phyloP scores from a whole-genome alignment of 2,888 invertebrate species.

The Archips crataeganus region DNA sequence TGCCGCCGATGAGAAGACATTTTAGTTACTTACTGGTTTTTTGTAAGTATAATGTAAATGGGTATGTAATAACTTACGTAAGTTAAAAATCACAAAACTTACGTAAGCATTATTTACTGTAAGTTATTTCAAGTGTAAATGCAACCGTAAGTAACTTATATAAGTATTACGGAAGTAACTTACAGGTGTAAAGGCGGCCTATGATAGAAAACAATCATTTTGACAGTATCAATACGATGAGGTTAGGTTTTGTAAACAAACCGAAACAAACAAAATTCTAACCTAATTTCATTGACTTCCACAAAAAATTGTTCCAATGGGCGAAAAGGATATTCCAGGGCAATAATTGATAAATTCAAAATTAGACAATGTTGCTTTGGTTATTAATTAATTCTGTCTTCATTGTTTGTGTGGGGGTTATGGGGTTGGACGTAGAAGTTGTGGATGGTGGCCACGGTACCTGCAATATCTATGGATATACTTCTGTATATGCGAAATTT shows the following conservation, averaged over 20 bases:
- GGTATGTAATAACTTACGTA: no score
- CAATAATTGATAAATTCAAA: not conserved
- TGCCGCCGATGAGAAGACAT: no score
- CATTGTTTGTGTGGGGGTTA: conserved; percentile 20
- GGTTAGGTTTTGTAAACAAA: conserved; percentile 6
- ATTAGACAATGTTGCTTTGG: not conserved
- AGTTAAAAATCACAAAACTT: no score
- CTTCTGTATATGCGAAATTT: conserved; percentile 64
- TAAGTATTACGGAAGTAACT: no score
- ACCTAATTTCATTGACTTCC: not conserved
- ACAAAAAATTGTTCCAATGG: not conserved
- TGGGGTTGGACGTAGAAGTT: conserved; percentile 26
- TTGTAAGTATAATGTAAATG: no score
- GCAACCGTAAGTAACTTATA: no score
- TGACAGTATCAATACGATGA: not conserved
- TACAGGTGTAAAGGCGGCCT: no score
- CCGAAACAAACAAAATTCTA: not conserved
- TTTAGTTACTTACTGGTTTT: no score
- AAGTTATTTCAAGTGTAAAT: no score
- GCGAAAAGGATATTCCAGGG: not conserved
- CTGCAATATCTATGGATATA: conserved; percentile 57
- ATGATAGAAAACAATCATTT: not conserved
- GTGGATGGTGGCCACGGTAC: conserved; percentile 39
- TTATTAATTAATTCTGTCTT: not conserved
- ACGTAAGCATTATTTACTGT: no score